Conservation (phyloP, 1,140 invertebrate species). For the Bombus huntii region DNA sequence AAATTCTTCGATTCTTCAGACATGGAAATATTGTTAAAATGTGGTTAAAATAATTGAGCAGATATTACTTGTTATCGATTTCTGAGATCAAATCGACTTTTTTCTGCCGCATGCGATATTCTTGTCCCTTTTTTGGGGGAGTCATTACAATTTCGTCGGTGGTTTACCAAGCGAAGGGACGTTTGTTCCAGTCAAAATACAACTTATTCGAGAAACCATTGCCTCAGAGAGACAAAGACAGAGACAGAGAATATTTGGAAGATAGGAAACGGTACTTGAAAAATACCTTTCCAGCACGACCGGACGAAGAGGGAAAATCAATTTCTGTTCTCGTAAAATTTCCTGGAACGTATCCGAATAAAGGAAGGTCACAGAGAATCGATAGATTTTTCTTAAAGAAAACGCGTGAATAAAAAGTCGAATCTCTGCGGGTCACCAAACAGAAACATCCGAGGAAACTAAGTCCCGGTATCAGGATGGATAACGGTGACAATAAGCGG, state of each 20-base stretch:
- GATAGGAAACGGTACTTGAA: background rate
- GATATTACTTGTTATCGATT: background rate
- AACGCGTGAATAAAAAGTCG: conserved; percentile 25
- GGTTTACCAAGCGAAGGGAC: background rate
- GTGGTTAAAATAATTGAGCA: background rate
- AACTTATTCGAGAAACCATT: background rate
- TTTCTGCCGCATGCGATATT: background rate
- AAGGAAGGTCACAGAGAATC: conserved; percentile 1
- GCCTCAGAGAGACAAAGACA: background rate
- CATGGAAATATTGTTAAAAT: too few relatives aligned
- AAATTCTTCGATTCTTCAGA: background rate
- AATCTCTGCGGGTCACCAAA: background rate
- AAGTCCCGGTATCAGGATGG: conserved; percentile 55
- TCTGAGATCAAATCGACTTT: background rate
- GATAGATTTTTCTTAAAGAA: conserved; percentile 1
- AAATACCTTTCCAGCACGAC: background rate
- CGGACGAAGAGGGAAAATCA: conserved; percentile 21
- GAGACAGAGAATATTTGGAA: background rate
- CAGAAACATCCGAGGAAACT: conserved; percentile 14
- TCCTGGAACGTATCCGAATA: conserved; percentile 50
- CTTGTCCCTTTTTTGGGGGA: background rate
- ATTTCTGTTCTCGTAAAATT: conserved; percentile 54
- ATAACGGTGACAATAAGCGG: conserved; percentile 60
- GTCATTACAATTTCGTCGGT: background rate
- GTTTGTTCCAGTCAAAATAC: background rate